Percentiles rank a stretch among this genome's conserved stretches.
These are phyloP conservation scores for Pseudorhombus dupliciocellatus DNA, from an alignment of 2,113 vertebrate species.

Conservation along the genomic window DNA sequence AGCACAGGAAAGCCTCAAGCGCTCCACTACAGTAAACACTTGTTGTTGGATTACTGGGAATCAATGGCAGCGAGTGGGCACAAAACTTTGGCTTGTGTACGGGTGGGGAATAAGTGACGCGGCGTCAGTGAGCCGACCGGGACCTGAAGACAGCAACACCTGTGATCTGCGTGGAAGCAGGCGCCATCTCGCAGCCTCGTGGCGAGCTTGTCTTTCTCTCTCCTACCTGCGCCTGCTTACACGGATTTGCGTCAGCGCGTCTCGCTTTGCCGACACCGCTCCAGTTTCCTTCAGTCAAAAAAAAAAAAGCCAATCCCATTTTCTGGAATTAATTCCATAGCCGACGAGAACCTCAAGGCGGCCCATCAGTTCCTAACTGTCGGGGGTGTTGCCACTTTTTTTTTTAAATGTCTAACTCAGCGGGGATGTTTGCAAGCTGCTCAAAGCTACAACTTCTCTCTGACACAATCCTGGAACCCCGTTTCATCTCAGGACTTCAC, in stretches of 20 bases:
- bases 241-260: constrained; percentile 16
- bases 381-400: neutral
- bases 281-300: constrained; percentile 32
- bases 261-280: constrained; percentile 12
- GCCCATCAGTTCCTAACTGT: constrained; percentile 4
- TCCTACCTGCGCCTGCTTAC: constrained; percentile 33
- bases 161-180: neutral
- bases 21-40: constrained; percentile 55
- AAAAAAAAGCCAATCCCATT: constrained; percentile 42
- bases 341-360: neutral
- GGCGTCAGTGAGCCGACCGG: neutral
- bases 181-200: constrained; percentile 12
- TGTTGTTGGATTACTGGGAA: constrained; percentile 63
- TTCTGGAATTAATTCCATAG: constrained; percentile 41
- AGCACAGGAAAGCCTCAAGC: constrained; percentile 49
- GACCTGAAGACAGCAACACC: neutral
- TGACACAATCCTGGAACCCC: too few relatives aligned
- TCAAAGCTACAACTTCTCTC: too few relatives aligned
- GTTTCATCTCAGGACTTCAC: too few relatives aligned
- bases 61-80: constrained; percentile 51
- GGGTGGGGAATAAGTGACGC: constrained; percentile 12
- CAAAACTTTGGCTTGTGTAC: constrained; percentile 11
- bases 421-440: too few relatives aligned
- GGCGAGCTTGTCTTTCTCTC: constrained; percentile 19
- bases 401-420: constrained; percentile 5